phyloP scores from a whole-genome alignment of 2,888 invertebrate species.

The Venustoraphidia nigricollis region DNA sequence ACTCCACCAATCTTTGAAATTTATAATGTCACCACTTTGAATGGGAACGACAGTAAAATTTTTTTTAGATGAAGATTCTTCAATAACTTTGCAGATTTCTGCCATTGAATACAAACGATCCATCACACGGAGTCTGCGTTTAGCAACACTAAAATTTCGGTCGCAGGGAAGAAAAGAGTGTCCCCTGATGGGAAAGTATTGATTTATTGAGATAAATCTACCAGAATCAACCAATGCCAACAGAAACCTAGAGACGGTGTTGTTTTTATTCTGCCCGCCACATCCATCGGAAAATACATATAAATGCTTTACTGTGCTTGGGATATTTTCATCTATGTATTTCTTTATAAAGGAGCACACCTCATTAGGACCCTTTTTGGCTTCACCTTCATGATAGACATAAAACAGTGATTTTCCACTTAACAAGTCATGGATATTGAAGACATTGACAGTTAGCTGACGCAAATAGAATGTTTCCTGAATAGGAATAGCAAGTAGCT shows the following conservation, averaged over 20 bases:
- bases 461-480: conserved; percentile 13
- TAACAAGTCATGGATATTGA: conserved; percentile 9
- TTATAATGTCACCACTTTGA: neutral
- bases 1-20: neutral
- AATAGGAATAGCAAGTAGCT: conserved; percentile 10
- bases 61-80: neutral
- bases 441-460: conserved; percentile 10
- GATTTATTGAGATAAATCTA: too few relatives aligned
- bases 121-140: neutral
- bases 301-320: too few relatives aligned
- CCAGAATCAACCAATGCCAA: too few relatives aligned
- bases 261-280: too few relatives aligned
- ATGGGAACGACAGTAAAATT: neutral
- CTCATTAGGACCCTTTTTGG: conserved; percentile 2
- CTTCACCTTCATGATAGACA: conserved; percentile 7
- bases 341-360: too few relatives aligned
- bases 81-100: neutral
- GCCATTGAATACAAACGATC: neutral
- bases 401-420: conserved; percentile 9
- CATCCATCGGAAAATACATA: too few relatives aligned
- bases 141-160: neutral
- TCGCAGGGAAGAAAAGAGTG: too few relatives aligned
- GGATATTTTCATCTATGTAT: too few relatives aligned
- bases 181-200: too few relatives aligned
- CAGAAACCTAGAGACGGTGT: too few relatives aligned